Conservation (phyloP, 1,140 invertebrate genomes). For the roundworm (Caenorhabditis elegans) region WBcel235 BX284604.4:12270001-12270500, state of each 20-base stretch:
- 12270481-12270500: no score
- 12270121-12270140: background rate
- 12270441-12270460: background rate
- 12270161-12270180: background rate
- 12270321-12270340: no score
- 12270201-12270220: background rate
- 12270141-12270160: background rate
- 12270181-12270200: background rate
- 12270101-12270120: background rate
- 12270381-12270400: background rate
- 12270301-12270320: no score
- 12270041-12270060: background rate
- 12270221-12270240: background rate
- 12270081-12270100: background rate
- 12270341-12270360: no score
- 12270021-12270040: conserved; percentile 3
- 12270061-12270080: background rate
- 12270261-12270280: background rate
- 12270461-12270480: no score
- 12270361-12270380: no score
- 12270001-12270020: background rate
- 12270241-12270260: background rate
- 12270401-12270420: background rate
- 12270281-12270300: background rate
- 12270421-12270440: background rate